These are phyloP conservation scores for Cyclophora albipunctata DNA, from an alignment of 2,888 invertebrate species.

Conservation along the genomic window DNA sequence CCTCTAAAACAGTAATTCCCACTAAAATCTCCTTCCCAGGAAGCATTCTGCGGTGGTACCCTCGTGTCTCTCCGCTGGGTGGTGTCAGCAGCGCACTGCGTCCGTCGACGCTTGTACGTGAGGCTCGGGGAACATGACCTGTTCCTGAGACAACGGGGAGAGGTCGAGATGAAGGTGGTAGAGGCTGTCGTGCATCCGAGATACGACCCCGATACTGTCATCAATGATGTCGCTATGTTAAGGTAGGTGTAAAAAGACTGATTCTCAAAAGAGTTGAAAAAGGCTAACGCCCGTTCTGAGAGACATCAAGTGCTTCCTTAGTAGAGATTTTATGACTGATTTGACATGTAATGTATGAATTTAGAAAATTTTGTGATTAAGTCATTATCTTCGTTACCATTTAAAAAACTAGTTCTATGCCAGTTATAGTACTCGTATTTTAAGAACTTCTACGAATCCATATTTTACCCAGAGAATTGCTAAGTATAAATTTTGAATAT, in stretches of 20 bases:
- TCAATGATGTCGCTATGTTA: slow-evolving; percentile 93
- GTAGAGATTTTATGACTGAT: too few relatives aligned
- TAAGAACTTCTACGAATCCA: too few relatives aligned
- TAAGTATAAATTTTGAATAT: too few relatives aligned
- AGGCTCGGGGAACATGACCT: slow-evolving; percentile 92
- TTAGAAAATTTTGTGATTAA: too few relatives aligned
- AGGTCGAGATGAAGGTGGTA: slow-evolving; percentile 83
- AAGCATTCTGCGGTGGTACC: slow-evolving; percentile 93
- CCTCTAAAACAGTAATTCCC: too few relatives aligned
- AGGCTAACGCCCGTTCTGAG: too few relatives aligned
- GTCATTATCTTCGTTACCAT: too few relatives aligned
- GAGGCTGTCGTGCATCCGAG: slow-evolving; percentile 87
- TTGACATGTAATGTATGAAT: too few relatives aligned
- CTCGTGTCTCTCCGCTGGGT: slow-evolving; percentile 88
- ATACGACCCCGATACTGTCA: slow-evolving; percentile 91
- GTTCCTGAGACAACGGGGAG: slow-evolving; percentile 81
- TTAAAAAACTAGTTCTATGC: too few relatives aligned
- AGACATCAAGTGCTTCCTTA: too few relatives aligned
- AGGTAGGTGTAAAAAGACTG: slow-evolving; percentile 53
- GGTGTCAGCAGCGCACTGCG: slow-evolving; percentile 91
- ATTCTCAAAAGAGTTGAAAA: background rate
- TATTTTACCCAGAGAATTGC: too few relatives aligned
- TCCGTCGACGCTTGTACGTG: slow-evolving; percentile 84
- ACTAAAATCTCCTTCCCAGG: slow-evolving; percentile 57
- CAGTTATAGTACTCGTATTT: too few relatives aligned